Conservation (phyloP, 1,140 invertebrate species). For the Trissolcus basalis region DNA sequence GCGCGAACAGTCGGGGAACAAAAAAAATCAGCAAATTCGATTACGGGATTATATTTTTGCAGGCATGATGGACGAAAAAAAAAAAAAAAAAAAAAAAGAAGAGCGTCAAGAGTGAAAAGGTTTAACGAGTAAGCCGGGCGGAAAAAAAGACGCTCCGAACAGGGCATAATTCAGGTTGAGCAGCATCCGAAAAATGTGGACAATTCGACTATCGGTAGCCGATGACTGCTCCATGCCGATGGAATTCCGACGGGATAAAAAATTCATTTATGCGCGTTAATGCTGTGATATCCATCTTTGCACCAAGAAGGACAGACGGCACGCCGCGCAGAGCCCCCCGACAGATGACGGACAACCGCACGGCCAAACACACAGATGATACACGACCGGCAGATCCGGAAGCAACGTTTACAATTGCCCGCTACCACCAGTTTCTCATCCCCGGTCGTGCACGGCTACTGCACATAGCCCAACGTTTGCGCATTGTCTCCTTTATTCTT, state of each 20-base stretch:
- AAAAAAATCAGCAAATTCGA: slow-evolving; percentile 18
- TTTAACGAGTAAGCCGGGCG: not conserved
- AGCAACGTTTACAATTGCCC: slow-evolving; percentile 41
- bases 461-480: too few species aligned
- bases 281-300: slow-evolving; percentile 13
- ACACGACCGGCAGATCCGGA: slow-evolving; percentile 36
- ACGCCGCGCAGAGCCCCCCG: not conserved
- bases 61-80: not conserved
- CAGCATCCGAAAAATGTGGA: slow-evolving; percentile 32
- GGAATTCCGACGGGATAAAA: slow-evolving; percentile 52
- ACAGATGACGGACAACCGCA: slow-evolving; percentile 40
- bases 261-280: slow-evolving; percentile 46
- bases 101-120: too few species aligned
- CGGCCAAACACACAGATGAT: slow-evolving; percentile 36
- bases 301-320: slow-evolving; percentile 12
- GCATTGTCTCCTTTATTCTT: too few species aligned
- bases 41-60: not conserved
- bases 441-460: not conserved
- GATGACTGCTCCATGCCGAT: slow-evolving; percentile 27
- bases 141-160: slow-evolving; percentile 5
- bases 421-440: slow-evolving; percentile 41
- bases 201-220: slow-evolving; percentile 37
- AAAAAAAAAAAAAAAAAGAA: not conserved
- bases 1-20: not conserved
- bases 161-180: slow-evolving; percentile 12